These are phyloP conservation scores for Helicoverpa assulta DNA, from an alignment of 2,888 invertebrate genomes.

Conservation along the genomic window DNA sequence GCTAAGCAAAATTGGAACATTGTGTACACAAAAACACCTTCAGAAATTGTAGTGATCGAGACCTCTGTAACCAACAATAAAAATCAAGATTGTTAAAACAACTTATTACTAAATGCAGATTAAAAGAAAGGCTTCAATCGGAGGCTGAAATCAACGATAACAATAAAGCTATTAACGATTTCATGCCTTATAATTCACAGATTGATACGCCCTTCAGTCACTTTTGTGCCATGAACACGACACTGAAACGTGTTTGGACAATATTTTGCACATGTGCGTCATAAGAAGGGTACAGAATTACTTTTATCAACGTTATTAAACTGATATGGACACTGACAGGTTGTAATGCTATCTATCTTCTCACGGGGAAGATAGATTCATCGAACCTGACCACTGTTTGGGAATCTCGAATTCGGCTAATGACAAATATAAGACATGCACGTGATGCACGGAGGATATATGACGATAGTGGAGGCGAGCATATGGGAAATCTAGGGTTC, in stretches of 20 bases:
- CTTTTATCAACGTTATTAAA: background rate
- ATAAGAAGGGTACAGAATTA: background rate
- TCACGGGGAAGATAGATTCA: background rate
- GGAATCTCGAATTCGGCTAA: too few relatives aligned
- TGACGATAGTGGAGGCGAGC: background rate
- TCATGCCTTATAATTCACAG: background rate
- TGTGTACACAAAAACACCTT: background rate
- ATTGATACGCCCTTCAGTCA: background rate
- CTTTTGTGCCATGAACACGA: constrained; percentile 3
- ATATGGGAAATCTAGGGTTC: background rate
- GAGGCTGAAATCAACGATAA: background rate
- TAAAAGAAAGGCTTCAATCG: too few relatives aligned
- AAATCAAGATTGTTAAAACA: too few relatives aligned
- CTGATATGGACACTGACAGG: background rate
- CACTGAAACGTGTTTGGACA: constrained; percentile 4
- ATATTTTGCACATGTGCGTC: constrained; percentile 10
- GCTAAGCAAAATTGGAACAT: background rate
- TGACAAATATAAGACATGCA: too few relatives aligned
- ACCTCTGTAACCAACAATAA: background rate
- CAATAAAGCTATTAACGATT: background rate
- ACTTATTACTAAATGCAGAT: too few relatives aligned
- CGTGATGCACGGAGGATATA: too few relatives aligned
- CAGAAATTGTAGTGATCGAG: background rate
- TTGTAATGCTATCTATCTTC: background rate
- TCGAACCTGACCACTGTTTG: background rate